Percentiles rank a stretch among this genome's conserved stretches.
Conservation (phyloP, 2,888 invertebrate species). For the Heliconius cydno region DNA sequence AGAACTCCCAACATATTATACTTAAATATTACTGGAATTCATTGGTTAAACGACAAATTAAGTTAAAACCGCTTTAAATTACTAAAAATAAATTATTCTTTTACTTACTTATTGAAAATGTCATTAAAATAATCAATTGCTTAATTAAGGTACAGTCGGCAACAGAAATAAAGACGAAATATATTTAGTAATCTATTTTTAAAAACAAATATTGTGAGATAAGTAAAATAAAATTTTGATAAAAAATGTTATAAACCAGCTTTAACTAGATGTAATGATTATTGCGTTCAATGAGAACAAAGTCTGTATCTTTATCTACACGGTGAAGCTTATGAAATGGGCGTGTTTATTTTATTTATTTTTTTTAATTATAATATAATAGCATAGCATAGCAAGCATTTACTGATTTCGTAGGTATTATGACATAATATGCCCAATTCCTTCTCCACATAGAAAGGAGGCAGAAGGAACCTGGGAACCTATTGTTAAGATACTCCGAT, state of each 20-base stretch:
- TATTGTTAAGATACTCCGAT: too few species aligned
- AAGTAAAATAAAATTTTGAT: not conserved
- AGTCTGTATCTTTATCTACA: constrained; percentile 15
- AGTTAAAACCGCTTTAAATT: constrained; percentile 14
- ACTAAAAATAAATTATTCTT: constrained; percentile 18
- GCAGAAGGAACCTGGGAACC: too few species aligned
- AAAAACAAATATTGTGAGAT: constrained; percentile 4
- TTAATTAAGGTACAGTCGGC: constrained; percentile 18
- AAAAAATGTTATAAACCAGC: constrained; percentile 1
- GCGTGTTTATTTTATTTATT: not conserved
- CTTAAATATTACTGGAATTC: constrained; percentile 9
- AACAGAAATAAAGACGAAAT: not conserved
- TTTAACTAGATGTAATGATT: not conserved
- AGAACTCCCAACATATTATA: not conserved
- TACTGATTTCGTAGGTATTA: too few species aligned
- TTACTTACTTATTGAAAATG: constrained; percentile 13
- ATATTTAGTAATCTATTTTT: not conserved
- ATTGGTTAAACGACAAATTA: not conserved
- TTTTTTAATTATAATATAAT: not conserved
- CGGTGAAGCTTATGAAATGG: not conserved
- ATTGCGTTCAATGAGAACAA: constrained; percentile 22
- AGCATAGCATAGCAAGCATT: too few species aligned
- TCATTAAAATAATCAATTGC: constrained; percentile 12
- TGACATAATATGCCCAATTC: too few species aligned
- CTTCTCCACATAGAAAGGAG: too few species aligned